These are phyloP conservation scores for Neoniphon sammara DNA, from an alignment of 2,797 vertebrate genomes.

Conservation along the genomic window DNA sequence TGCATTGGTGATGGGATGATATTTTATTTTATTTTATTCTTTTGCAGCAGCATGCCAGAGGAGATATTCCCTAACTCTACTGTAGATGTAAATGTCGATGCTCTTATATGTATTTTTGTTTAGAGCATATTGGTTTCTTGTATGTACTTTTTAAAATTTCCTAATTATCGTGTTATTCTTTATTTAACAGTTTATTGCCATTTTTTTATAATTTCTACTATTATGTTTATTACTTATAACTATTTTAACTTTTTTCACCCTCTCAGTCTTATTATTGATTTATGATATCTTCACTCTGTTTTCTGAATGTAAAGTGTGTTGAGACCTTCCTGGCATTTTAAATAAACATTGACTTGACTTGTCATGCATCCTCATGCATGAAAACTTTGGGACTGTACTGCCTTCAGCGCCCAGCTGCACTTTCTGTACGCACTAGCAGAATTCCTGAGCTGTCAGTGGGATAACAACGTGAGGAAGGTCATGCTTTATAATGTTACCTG, in stretches of 20 bases:
- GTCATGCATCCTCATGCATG: slow-evolving; percentile 45
- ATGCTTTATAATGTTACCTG: slow-evolving; percentile 82
- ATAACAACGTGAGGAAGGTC: slow-evolving; percentile 76
- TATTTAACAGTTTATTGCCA: too few species aligned
- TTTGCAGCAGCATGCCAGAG: too few species aligned
- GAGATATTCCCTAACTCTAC: too few species aligned
- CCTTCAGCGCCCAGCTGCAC: slow-evolving; percentile 37
- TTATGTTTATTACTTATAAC: too few species aligned
- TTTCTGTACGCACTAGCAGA: slow-evolving; percentile 25
- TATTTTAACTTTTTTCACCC: too few species aligned
- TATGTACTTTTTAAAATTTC: too few species aligned
- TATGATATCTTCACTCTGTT: not conserved
- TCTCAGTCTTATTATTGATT: too few species aligned
- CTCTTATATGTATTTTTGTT: too few species aligned
- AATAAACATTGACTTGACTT: slow-evolving; percentile 28
- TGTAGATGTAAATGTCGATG: too few species aligned
- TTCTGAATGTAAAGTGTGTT: slow-evolving; percentile 1
- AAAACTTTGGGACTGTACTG: slow-evolving; percentile 50
- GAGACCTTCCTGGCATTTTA: slow-evolving; percentile 15
- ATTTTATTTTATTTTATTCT: not conserved
- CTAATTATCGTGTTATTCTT: too few species aligned
- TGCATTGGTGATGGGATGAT: slow-evolving; percentile 34
- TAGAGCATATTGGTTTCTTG: too few species aligned
- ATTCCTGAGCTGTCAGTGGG: slow-evolving; percentile 62
- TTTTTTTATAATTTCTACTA: too few species aligned